Evolutionary conservation across 2,113 vertebrate species (phyloP), one percentile per base, ranked within the genome.

Genomic region (Corythornis cristatus): DNA sequence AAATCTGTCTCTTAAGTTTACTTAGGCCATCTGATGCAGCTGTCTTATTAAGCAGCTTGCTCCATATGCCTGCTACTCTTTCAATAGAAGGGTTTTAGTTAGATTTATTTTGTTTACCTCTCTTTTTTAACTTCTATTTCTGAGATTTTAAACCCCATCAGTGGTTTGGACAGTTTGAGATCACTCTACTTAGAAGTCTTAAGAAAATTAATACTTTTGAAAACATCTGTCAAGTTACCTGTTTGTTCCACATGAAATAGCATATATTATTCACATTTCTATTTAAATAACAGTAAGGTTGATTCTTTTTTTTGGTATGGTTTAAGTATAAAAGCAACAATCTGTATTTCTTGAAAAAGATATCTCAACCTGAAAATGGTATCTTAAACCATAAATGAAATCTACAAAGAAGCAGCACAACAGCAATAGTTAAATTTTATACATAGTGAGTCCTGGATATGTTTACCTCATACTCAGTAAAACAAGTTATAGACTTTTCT

Each of bases 1-100:
- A 58, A 66, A 67, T 57, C 33, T 89, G 28, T 82, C 79, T 92
- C 51, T 86, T 86, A 95, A 87, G 53, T 64, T 94, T 96, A 53
- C 66, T 91, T 93, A 67, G 31, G 79, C 40, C 73, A 40, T 76
- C 68, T 79, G 78, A 92, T 71, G 86, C 83, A 50, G 57, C 35
- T 85, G 21, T 77, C 43, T 83, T 61, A 64, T 25, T 71, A 89
- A 95, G 72, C 42, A 91, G 43, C 66, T 86, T 74, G 31, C 71
- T 94, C 42, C 16, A 11, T 70, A 88, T 77, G 33, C 25, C 72
- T 81, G 26, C 70, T 86, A n/a, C 50, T 94, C 62, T 89, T 84
- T 88, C 74, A 82, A 10, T 11, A 19, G 57, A 90, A 92, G 71
- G 6, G 4, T 12, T 95, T 95, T 72, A 45, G 54, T 60, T 58